Evolutionary conservation across 2,888 invertebrate species (phyloP), one percentile per base, ranked within the genome.

Genomic region (Clostera curtula): DNA sequence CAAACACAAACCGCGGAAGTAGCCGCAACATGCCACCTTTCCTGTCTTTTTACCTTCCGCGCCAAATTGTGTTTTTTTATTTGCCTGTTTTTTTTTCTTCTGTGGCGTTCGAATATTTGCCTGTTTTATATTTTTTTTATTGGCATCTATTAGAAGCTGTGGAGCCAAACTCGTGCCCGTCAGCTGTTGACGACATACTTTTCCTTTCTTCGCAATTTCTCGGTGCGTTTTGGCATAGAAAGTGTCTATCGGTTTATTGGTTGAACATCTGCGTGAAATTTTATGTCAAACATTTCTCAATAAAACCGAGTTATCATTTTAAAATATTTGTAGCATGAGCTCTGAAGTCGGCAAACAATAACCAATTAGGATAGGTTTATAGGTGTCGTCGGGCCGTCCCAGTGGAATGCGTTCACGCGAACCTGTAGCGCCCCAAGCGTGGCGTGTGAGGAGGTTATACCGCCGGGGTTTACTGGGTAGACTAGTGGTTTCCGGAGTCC

Each of bases 1-100:
- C 7, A 29, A 39, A 34, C 37, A 27, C 40, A 56, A 56, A 77
- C 77, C 80, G 46, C 82, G 82, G 82, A 82, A 82, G 74, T 74
- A 43, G 55, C 79, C 80, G 52, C 82, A 76, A 66, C 55, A 66
- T 65, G 71, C 73, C 71, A 59, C 73, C 74, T 77, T 79, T 80
- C 79, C 80, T 80, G 73, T 77, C 68, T 69, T 64, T 58, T 63
- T 58, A 61, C 57, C 61, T 67, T 71, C 61, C 64, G 65, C 61
- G 69, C 72, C 65, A 74, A 79, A 74, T 75, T 72, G 61, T 54
- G 45, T 54, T 59, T 73, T 75, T 73, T 72, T 63, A 8, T 6
- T 8, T 8, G n/a, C 8, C 7, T 9, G 5, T 23, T 23, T 23
- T 15, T 15, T n/a, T n/a, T n/a, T n/a, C n/a, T n/a, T n/a, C n/a